phyloP scores from a whole-genome alignment of 2,113 vertebrate genomes.

The Poeciliopsis occidentalis region DNA sequence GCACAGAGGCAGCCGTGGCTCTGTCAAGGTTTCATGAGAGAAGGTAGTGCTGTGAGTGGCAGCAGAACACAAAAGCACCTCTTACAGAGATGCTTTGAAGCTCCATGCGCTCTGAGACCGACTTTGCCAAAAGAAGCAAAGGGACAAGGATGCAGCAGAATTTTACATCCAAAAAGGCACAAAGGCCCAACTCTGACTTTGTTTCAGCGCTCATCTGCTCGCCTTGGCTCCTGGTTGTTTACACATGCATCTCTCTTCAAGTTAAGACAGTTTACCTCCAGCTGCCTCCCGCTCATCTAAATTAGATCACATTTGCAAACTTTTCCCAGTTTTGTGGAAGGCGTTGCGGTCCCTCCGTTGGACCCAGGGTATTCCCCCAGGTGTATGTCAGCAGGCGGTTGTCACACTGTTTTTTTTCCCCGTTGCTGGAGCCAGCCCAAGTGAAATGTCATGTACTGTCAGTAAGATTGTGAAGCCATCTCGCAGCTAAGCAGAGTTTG shows the following conservation, averaged over 20 bases:
- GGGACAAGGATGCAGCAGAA: constrained; percentile 64
- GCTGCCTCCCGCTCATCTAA: constrained; percentile 56
- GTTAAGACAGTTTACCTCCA: constrained; percentile 59
- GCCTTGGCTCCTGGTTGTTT: constrained; percentile 61
- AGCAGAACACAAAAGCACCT: constrained; percentile 64
- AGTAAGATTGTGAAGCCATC: constrained; percentile 75
- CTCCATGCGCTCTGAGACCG: constrained; percentile 43
- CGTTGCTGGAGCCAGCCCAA: constrained; percentile 61
- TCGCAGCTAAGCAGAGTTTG: constrained; percentile 52
- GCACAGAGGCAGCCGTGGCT: constrained; percentile 60
- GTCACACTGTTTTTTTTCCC: constrained; percentile 52
- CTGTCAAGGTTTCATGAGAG: constrained; percentile 63
- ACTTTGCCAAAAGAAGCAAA: constrained; percentile 41
- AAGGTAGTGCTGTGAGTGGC: constrained; percentile 57
- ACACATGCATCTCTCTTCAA: constrained; percentile 49
- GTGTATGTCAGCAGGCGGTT: constrained; percentile 63
- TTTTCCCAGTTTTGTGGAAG: constrained; percentile 51
- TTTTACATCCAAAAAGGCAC: constrained; percentile 63
- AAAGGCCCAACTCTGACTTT: constrained; percentile 70
- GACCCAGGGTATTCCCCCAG: constrained; percentile 62
- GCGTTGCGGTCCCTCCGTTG: constrained; percentile 33
- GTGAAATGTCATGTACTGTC: constrained; percentile 80
- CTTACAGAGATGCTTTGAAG: constrained; percentile 69
- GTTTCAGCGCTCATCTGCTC: constrained; percentile 44
- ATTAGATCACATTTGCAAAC: constrained; percentile 65